phyloP scores from a whole-genome alignment of 2,888 invertebrate genomes.

The Digitonthophagus gazella region DNA sequence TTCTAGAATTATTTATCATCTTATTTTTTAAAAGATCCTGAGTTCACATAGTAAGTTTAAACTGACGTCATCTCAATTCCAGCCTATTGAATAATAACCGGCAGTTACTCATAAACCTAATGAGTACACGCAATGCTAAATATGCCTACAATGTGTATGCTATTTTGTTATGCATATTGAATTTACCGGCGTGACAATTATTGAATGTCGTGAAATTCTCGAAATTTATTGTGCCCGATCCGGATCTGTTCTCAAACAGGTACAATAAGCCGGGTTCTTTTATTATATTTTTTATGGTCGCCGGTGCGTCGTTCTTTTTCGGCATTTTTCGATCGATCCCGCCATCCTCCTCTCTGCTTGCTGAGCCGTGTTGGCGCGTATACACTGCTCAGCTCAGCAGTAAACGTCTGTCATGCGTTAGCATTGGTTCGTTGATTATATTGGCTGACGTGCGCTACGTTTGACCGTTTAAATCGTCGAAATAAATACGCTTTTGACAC shows the following conservation, averaged over 20 bases:
- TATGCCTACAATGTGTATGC: background rate
- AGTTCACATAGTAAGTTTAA: background rate
- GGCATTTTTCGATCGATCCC: constrained; percentile 39
- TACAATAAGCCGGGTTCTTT: background rate
- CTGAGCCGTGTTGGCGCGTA: constrained; percentile 44
- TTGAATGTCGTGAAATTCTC: background rate
- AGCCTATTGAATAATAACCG: background rate
- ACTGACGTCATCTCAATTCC: background rate
- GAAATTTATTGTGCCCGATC: background rate
- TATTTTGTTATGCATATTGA: background rate
- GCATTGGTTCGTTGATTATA: background rate
- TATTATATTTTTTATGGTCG: background rate
- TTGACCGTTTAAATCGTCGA: background rate
- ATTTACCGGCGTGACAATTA: background rate
- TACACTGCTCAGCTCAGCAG: background rate
- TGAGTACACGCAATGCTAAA: background rate
- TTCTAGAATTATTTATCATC: background rate
- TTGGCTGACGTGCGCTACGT: no score
- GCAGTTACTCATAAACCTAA: background rate
- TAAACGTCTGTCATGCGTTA: background rate
- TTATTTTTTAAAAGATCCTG: background rate
- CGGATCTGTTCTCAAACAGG: background rate
- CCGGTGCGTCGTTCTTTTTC: constrained; percentile 35
- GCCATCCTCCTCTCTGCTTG: constrained; percentile 33
- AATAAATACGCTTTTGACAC: background rate